Conservation (phyloP, 35 echinoderm and acorn worm genomes). For the Acanthaster planci region DNA sequence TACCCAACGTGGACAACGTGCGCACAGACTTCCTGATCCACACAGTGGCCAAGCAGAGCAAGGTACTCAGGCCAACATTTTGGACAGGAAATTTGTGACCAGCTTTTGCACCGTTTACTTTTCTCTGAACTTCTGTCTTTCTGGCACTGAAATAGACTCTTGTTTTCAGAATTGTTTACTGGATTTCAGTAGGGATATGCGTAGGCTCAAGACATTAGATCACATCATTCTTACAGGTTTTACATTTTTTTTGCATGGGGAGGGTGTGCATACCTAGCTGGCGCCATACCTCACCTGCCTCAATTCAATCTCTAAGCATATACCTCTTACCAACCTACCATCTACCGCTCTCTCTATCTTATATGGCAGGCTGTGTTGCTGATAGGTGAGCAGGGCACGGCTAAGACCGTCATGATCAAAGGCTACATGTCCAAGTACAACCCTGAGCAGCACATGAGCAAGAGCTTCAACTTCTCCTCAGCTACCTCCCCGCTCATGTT, state of each 20-base stretch:
- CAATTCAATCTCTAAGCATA: background rate
- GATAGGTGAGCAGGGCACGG: slow-evolving; percentile 97
- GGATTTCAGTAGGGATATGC: too few species aligned
- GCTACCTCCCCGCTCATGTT: slow-evolving; percentile 98
- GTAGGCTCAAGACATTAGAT: too few species aligned
- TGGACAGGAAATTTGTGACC: background rate
- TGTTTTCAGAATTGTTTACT: too few species aligned
- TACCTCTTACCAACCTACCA: background rate
- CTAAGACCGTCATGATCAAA: slow-evolving; percentile 99
- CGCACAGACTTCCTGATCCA: slow-evolving; percentile 95
- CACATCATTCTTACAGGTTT: too few species aligned
- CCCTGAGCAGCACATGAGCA: slow-evolving; percentile 86
- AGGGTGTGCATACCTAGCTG: background rate
- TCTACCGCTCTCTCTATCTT: background rate
- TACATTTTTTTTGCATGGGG: too few species aligned
- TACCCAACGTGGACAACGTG: slow-evolving; percentile 96
- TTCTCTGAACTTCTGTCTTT: too few species aligned
- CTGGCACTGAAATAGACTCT: too few species aligned
- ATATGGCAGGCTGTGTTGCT: slow-evolving; percentile 75
- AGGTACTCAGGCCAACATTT: slow-evolving; percentile 41
- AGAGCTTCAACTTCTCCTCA: slow-evolving; percentile 99
- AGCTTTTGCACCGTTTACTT: background rate
- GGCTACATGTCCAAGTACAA: slow-evolving; percentile 92
- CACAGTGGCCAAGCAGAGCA: slow-evolving; percentile 85
- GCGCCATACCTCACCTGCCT: background rate